Evolutionary conservation across 2,888 invertebrate species (phyloP).

Genomic region (Coremacera marginata): DNA sequence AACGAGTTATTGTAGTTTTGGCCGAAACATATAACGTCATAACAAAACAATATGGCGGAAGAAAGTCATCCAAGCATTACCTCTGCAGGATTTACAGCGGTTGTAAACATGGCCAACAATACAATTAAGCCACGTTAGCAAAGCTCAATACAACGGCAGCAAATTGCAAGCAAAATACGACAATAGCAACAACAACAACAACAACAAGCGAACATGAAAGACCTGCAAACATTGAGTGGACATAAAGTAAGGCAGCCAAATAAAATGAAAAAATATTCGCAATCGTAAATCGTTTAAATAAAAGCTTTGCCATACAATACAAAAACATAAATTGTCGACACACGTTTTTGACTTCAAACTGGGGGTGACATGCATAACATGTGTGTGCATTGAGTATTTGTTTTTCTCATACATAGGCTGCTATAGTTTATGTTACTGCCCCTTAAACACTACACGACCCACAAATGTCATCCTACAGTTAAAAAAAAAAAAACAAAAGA

Average conservation of each 20-base stretch:
- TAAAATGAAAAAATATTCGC: neutral
- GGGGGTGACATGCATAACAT: no score
- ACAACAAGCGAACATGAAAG: neutral
- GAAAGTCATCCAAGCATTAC: neutral
- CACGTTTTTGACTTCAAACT: neutral
- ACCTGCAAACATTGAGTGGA: neutral
- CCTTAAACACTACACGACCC: no score
- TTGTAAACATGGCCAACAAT: conserved; percentile 21
- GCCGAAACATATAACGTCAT: neutral
- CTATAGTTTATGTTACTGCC: no score
- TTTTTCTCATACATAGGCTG: no score
- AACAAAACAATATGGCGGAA: neutral
- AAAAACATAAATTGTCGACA: conserved; percentile 14
- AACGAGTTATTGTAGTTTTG: conserved; percentile 11
- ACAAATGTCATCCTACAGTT: no score
- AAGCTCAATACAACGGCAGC: neutral
- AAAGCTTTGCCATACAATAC: conserved; percentile 24
- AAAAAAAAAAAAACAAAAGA: no score
- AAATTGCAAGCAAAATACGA: neutral
- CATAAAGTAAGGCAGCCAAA: neutral
- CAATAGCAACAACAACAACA: neutral
- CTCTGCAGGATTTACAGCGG: neutral
- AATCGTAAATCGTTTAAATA: conserved; percentile 30
- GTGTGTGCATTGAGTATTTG: no score
- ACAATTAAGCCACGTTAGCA: conserved; percentile 20